Conservation (phyloP, 2,888 invertebrate species). For the Ennomos fuscantarius region DNA sequence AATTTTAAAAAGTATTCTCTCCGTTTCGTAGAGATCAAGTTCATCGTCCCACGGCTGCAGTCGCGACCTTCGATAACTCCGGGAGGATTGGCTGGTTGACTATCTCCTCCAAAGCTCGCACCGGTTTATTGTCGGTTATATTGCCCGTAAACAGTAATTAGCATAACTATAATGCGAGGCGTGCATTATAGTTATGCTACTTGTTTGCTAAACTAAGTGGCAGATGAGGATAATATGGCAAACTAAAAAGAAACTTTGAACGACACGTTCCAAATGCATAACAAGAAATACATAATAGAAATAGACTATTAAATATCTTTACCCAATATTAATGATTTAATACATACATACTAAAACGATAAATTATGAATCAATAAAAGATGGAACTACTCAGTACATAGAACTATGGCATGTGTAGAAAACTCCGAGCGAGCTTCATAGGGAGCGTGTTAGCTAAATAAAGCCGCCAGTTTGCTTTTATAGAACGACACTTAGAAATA, state of each 20-base stretch:
- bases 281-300: background rate
- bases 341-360: too few relatives aligned
- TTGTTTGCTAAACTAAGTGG: conserved; percentile 6
- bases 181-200: too few relatives aligned
- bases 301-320: background rate
- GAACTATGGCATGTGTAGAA: too few relatives aligned
- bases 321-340: too few relatives aligned
- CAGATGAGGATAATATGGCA: conserved; percentile 6
- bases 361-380: too few relatives aligned
- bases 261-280: background rate
- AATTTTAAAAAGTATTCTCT: conserved; percentile 5
- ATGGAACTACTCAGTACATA: too few relatives aligned
- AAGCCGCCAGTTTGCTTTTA: conserved; percentile 2
- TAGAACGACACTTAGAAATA: conserved; percentile 1
- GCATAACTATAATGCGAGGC: conserved; percentile 13
- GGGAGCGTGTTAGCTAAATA: background rate
- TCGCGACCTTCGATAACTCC: conserved; percentile 63
- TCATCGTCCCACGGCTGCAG: conserved; percentile 45
- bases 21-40: conserved; percentile 32
- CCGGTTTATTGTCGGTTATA: conserved; percentile 10
- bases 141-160: conserved; percentile 18
- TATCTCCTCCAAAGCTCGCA: conserved; percentile 18
- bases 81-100: conserved; percentile 47
- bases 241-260: conserved; percentile 1
- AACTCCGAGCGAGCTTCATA: too few relatives aligned